Base-by-base conservation (phyloP, 2,797 vertebrate genomes). In the Microhierax caerulescens region DNA sequence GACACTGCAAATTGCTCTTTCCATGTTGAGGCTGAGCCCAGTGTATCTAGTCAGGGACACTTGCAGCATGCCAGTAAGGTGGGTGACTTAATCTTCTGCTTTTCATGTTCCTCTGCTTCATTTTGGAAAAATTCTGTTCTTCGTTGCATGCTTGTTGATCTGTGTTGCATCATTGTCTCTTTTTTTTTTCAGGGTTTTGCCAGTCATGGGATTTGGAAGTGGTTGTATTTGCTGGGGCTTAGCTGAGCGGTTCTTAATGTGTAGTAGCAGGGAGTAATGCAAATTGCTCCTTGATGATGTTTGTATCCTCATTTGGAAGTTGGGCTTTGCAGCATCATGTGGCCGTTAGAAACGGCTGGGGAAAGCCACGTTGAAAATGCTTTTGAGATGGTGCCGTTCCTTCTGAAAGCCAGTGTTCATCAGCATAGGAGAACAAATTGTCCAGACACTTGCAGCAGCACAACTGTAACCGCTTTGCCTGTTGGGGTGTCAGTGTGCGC, bases 51-150 rank as follows among this genome's bases (percentile, higher is more conserved):
- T 5, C 34, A 27, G 85, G 65, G 80, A 69, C n/a, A 32, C 57
- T 11, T 16, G 14, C 10, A 18, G 61, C 34, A 0, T 9, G 41
- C 48, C 24, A 17, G 12, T 5, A 12, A 80, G 76, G 57, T 65
- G 69, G 18, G 5, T 48, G 14, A 39, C 81, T 65, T 53, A 3
- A 23, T 63, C 51, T 70, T 7, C 34, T 79, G 69, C 84, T 53
- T 95, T 63, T 73, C 20, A 4, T 11, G 17, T 21, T 84, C 37
- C 64, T 50, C 45, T 34, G 59, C n/a, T 69, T 69, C 11, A 1
- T 83, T 72, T 69, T 0, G 0, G 0, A 34, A 84, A 59, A 59
- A 0, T 39, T 0, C 0, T 9, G 17, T 17, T 59, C 73, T 81
- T 88, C 36, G 0, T 8, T 27, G 59, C 8, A 1, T 23, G n/a